Conservation (phyloP, 2,888 invertebrate species). For the Trachelus iudaicus region DNA sequence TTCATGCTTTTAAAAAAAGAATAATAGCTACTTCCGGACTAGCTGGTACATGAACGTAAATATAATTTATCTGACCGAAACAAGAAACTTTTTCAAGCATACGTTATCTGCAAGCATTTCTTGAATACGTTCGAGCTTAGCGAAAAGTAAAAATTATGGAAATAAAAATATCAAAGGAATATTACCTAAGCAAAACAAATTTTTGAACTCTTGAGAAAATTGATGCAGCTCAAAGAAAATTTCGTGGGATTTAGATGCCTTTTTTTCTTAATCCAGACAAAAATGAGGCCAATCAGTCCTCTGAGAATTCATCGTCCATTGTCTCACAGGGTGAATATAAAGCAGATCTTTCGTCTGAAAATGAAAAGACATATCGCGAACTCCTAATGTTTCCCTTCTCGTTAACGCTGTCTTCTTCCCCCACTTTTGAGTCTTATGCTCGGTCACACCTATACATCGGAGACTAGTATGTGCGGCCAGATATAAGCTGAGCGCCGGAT, state of each 20-base stretch:
- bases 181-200: background rate
- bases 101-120: background rate
- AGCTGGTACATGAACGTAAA: background rate
- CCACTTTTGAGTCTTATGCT: too few relatives aligned
- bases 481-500: slow-evolving; percentile 42
- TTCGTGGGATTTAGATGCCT: too few relatives aligned
- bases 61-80: background rate
- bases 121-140: background rate
- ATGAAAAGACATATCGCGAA: too few relatives aligned
- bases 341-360: too few relatives aligned
- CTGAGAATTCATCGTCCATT: too few relatives aligned
- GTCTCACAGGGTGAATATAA: too few relatives aligned
- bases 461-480: slow-evolving; percentile 23
- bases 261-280: background rate
- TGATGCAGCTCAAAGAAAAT: background rate
- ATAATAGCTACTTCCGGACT: background rate
- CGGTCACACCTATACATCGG: too few relatives aligned
- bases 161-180: background rate
- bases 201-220: background rate
- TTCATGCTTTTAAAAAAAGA: background rate
- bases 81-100: background rate
- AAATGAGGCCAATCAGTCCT: background rate
- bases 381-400: too few relatives aligned
- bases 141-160: background rate
- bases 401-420: too few relatives aligned